Evolutionary conservation across 2,113 vertebrate species (phyloP), one percentile per base, ranked within the genome.

Genomic region (Tetraodon nigroviridis): DNA sequence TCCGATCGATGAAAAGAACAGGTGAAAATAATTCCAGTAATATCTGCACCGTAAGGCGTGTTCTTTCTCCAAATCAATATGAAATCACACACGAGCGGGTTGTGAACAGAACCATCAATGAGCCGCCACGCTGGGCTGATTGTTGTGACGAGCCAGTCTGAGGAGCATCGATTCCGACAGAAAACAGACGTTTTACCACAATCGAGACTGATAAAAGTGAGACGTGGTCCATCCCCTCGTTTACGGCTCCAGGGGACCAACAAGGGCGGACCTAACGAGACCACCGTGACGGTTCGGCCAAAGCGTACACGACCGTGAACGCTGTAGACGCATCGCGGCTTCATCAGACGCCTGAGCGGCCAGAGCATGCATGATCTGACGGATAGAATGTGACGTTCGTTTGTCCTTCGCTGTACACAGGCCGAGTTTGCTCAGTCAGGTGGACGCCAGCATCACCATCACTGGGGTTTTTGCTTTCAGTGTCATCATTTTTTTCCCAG

Each of bases 1-100:
- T 41, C n/a, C 57, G 71, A 67, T 73, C 64, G 24, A 64, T 70
- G 5, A 55, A 54, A 1, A 17, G 2, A 5, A 62, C 10, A 11
- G 22, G 47, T 32, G 49, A 55, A 68, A 74, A 21, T 17, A 17
- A 52, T 59, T 67, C 56, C 61, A 11, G 32, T 37, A 37, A 37
- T 37, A 37, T 37, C 32, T 37, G 8, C 10, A 37, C 32, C 32
- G 11, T 10, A 37, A 27, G 24, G 24, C 3, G 24, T 37, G 32
- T 12, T 37, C 7, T 37, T 37, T 80, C 80, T 83, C 79, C 73
- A 22, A 56, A 80, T 90, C 84, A 52, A 90, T 87, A 81, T n/a
- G 60, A 56, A 60, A 55, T 44, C 65, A 61, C 61, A 58, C 49
- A 72, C 71, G 11, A 73, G n/a, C 48, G 5, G 49, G 13, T 60